Conservation (phyloP, 2,113 vertebrate species). For the Colinus virginianus region DNA sequence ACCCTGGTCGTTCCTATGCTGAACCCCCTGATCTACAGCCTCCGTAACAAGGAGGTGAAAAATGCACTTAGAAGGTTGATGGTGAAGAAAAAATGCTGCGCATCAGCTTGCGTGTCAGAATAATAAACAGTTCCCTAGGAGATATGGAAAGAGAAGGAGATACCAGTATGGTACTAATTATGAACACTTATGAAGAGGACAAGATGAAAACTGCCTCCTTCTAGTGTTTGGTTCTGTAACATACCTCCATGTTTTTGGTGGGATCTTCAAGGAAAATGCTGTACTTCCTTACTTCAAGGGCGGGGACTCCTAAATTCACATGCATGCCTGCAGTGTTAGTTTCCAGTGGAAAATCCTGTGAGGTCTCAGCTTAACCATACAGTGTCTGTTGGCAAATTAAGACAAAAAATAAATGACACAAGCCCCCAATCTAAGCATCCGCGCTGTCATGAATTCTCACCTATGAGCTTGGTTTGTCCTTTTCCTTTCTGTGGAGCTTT, state of each 20-base stretch:
- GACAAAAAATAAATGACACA: neutral
- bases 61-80: neutral
- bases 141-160: neutral
- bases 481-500: neutral
- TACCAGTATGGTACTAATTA: neutral
- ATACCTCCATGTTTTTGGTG: neutral
- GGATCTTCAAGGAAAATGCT: neutral
- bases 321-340: neutral
- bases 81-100: neutral
- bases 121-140: neutral
- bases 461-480: neutral
- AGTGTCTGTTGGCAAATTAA: neutral
- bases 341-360: neutral
- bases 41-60: constrained; percentile 62
- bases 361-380: neutral
- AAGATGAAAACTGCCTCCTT: neutral
- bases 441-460: no score
- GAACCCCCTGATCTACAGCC: constrained; percentile 61
- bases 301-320: neutral
- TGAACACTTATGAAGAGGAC: neutral
- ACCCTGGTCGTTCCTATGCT: constrained; percentile 59
- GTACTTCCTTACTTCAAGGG: neutral
- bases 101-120: neutral
- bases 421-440: no score
- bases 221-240: neutral